phyloP scores from a whole-genome alignment of 1,140 invertebrate genomes.

The Trichonephila clavata region DNA sequence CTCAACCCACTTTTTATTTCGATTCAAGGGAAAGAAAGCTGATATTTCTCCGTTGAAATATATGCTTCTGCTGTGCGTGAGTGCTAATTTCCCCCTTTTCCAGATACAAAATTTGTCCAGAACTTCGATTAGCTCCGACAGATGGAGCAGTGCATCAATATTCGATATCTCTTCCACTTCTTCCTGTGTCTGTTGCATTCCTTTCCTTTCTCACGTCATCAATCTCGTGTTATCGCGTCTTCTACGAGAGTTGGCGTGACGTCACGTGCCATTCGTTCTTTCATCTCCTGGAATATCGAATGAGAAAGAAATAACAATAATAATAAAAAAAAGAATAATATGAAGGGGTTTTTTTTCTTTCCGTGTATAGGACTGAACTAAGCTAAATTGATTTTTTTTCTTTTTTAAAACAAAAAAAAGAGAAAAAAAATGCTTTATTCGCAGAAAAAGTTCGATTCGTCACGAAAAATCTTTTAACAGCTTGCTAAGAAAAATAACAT shows the following conservation, averaged over 20 bases:
- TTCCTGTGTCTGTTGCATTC: background rate
- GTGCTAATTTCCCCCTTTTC: background rate
- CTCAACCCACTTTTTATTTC: background rate
- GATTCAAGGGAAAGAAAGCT: background rate
- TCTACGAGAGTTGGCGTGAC: background rate
- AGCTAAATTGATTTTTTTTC: background rate
- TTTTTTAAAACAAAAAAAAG: background rate
- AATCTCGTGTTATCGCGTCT: constrained; percentile 33
- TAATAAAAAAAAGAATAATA: background rate
- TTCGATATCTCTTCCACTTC: background rate
- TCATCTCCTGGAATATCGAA: background rate
- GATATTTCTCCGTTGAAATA: background rate
- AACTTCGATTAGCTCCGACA: background rate
- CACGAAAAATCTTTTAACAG: too few species aligned
- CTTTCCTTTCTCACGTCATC: constrained; percentile 22
- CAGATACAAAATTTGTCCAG: background rate
- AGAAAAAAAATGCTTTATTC: background rate
- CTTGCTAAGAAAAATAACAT: too few species aligned
- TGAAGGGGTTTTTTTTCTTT: background rate
- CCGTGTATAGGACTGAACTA: background rate
- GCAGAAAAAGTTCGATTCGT: background rate
- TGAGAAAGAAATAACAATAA: background rate
- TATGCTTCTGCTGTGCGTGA: background rate
- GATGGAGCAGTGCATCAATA: constrained; percentile 9
- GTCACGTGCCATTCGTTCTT: constrained; percentile 25